Evolutionary conservation across 2,888 invertebrate species (phyloP).

Genomic region (Sialis fuliginosa): DNA sequence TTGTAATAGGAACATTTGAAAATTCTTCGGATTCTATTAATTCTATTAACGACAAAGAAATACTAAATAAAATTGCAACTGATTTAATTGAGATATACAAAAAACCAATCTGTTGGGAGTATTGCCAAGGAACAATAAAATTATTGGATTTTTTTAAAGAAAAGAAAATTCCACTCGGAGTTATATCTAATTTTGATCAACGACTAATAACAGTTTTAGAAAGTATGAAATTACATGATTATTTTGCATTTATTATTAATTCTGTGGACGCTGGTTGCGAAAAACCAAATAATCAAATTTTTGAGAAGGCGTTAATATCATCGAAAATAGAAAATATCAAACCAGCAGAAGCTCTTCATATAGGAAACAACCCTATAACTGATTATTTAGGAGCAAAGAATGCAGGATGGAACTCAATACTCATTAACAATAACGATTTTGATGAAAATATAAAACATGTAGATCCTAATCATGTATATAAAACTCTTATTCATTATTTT

Average conservation of each 20-base stretch:
- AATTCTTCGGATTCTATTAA: conserved; percentile 32
- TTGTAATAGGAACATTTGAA: conserved; percentile 46
- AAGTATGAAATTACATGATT: conserved; percentile 43
- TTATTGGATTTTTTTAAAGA: conserved; percentile 41
- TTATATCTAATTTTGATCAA: conserved; percentile 82
- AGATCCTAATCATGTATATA: conserved; percentile 24
- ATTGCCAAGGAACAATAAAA: conserved; percentile 42
- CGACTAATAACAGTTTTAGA: conserved; percentile 49
- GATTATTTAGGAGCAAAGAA: conserved; percentile 63
- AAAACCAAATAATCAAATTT: conserved; percentile 63
- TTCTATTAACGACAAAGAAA: conserved; percentile 20
- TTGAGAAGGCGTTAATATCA: conserved; percentile 36
- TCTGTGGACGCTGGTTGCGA: conserved; percentile 56
- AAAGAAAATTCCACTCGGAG: conserved; percentile 38
- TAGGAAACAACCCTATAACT: conserved; percentile 58
- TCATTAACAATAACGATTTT: conserved; percentile 24
- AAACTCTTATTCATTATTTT: conserved; percentile 12
- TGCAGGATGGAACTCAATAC: conserved; percentile 57
- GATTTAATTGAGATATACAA: conserved; percentile 51
- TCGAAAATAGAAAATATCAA: conserved; percentile 25
- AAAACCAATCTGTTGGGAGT: conserved; percentile 55
- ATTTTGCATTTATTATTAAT: conserved; percentile 64
- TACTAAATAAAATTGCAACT: conserved; percentile 32
- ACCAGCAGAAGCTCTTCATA: conserved; percentile 54
- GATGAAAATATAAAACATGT: conserved; percentile 13